Percentiles rank a stretch among this genome's conserved stretches.
These are phyloP conservation scores for Dione juno DNA, from an alignment of 2,888 invertebrate genomes.

Conservation along the genomic window DNA sequence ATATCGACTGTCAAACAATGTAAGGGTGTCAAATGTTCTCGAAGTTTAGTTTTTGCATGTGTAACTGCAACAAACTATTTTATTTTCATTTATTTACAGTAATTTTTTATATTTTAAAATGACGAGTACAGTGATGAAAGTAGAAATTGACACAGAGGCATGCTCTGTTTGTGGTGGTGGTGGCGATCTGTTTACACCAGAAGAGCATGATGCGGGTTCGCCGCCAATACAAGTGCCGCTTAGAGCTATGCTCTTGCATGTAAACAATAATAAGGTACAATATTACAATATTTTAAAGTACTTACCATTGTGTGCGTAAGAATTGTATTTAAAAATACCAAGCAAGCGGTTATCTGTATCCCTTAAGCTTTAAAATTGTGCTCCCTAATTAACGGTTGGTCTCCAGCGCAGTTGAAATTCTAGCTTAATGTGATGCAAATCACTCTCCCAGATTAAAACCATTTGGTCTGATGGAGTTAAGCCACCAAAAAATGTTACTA, in stretches of 20 bases:
- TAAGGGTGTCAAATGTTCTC: not conserved
- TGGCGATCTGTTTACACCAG: conserved; percentile 66
- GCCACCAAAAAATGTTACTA: too few relatives aligned
- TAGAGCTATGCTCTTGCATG: conserved; percentile 70
- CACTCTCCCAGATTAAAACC: too few relatives aligned
- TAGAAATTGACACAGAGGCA: conserved; percentile 62
- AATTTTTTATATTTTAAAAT: conserved; percentile 44
- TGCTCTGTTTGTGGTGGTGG: conserved; percentile 67
- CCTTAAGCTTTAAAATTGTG: too few relatives aligned
- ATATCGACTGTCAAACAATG: not conserved
- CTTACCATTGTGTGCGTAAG: not conserved
- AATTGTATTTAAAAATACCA: too few relatives aligned
- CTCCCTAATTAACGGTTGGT: too few relatives aligned
- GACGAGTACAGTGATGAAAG: conserved; percentile 61
- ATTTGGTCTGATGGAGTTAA: too few relatives aligned
- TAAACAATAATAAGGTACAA: conserved; percentile 71
- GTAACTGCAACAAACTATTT: not conserved
- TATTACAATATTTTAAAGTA: not conserved
- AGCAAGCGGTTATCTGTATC: too few relatives aligned
- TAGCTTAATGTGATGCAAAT: too few relatives aligned
- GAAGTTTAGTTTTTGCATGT: not conserved
- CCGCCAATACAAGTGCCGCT: conserved; percentile 62
- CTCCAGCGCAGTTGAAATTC: too few relatives aligned
- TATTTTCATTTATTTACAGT: not conserved
- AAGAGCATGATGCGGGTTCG: conserved; percentile 69